A percentile compares a stretch with the other conserved stretches of the same genome.
Evolutionary conservation across 2,113 vertebrate species (phyloP).

Genomic region (Dissostichus mawsoni): DNA sequence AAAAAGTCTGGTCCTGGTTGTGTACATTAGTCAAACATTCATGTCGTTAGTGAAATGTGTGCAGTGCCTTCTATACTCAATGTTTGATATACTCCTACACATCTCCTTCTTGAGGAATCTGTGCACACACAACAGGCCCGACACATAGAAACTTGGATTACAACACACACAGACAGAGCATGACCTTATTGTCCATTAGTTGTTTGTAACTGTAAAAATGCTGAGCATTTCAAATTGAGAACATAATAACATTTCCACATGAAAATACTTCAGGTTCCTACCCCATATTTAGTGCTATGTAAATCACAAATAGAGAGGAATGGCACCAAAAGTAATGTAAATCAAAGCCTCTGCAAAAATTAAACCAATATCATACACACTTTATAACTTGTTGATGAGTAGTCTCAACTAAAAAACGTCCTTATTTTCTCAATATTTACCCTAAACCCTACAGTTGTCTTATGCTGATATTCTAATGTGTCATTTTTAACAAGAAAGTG

Average conservation of each 20-base stretch:
- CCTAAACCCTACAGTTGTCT: neutral
- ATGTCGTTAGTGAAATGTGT: neutral
- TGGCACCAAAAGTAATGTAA: neutral
- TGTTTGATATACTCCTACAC: neutral
- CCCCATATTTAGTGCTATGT: too few species aligned
- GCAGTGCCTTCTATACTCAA: neutral
- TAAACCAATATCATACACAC: too few species aligned
- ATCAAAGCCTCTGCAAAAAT: neutral
- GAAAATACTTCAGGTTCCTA: too few species aligned
- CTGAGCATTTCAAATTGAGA: too few species aligned
- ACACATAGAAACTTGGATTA: too few species aligned
- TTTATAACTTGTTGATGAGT: too few species aligned
- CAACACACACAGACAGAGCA: too few species aligned
- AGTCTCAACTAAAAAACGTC: neutral
- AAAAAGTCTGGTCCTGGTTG: neutral
- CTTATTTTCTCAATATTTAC: neutral
- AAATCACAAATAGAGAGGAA: neutral
- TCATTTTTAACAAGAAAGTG: slow-evolving; percentile 1
- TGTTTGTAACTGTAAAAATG: too few species aligned
- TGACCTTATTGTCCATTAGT: too few species aligned
- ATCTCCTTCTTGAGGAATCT: too few species aligned
- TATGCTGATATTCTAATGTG: neutral
- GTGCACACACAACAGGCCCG: too few species aligned
- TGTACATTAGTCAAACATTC: neutral
- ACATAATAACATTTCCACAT: too few species aligned